Evolutionary conservation across 2,113 vertebrate species (phyloP).

Genomic region (Fulica atra): DNA sequence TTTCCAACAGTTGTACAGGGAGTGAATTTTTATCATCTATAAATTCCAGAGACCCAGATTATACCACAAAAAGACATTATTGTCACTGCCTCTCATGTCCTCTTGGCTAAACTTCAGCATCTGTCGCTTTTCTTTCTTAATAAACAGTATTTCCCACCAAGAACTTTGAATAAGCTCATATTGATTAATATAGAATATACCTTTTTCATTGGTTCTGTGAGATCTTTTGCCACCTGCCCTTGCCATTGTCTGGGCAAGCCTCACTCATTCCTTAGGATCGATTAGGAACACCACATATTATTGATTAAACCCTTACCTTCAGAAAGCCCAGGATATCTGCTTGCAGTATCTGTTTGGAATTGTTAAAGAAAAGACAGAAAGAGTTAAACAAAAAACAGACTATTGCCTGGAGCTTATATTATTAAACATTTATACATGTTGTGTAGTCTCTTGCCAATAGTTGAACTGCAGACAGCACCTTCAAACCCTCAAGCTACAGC

Average conservation of each 20-base stretch:
- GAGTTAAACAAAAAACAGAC: neutral
- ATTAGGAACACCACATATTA: neutral
- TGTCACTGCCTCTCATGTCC: neutral
- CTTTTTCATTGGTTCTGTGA: neutral
- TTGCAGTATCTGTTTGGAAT: slow-evolving; percentile 4
- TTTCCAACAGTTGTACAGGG: neutral
- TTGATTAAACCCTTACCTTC: slow-evolving; percentile 44
- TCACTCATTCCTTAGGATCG: neutral
- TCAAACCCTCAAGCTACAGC: neutral
- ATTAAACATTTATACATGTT: neutral
- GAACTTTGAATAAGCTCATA: neutral
- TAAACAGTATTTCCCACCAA: neutral
- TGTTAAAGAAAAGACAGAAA: neutral
- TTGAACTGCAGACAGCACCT: neutral
- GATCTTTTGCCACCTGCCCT: neutral
- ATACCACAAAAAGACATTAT: neutral
- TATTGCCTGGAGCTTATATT: neutral
- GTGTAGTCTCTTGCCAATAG: neutral
- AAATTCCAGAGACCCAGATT: neutral
- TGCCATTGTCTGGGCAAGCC: neutral
- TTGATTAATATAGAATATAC: neutral
- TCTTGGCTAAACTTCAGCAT: neutral
- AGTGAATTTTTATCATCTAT: neutral
- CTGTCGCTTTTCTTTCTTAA: neutral
- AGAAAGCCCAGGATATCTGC: neutral